These are phyloP conservation scores for Apogon hyalosoma DNA, from an alignment of 2,797 vertebrate species.

Conservation along the genomic window DNA sequence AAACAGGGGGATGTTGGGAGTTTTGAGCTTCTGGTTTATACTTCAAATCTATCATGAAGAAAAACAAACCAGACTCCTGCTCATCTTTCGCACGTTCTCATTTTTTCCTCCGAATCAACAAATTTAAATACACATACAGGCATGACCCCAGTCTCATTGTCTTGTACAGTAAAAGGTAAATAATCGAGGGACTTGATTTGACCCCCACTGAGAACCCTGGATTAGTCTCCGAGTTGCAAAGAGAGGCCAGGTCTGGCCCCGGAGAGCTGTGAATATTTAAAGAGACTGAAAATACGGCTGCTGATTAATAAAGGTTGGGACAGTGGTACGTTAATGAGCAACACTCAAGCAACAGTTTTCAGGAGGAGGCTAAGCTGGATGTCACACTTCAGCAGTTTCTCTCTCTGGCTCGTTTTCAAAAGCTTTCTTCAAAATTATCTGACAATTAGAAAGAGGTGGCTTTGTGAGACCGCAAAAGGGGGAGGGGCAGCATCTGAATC, in stretches of 20 bases:
- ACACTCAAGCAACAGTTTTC: slow-evolving; percentile 58
- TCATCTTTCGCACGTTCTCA: no score
- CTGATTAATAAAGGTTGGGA: slow-evolving; percentile 75
- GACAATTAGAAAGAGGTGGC: slow-evolving; percentile 49
- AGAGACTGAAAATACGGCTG: slow-evolving; percentile 70
- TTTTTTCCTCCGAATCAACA: no score
- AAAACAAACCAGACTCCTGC: no score
- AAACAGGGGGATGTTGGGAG: no score
- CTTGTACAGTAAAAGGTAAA: slow-evolving; percentile 54
- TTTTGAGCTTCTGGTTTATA: no score
- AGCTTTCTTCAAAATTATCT: slow-evolving; percentile 28
- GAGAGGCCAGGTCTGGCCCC: slow-evolving; percentile 56
- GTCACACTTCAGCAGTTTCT: slow-evolving; percentile 40
- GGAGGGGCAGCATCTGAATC: slow-evolving; percentile 33
- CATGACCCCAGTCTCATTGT: slow-evolving; percentile 2
- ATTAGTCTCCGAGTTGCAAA: slow-evolving; percentile 59
- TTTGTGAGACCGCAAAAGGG: slow-evolving; percentile 22
- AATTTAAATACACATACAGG: slow-evolving; percentile 4
- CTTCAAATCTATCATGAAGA: no score
- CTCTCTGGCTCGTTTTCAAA: slow-evolving; percentile 13
- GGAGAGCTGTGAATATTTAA: slow-evolving; percentile 82
- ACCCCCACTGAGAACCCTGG: slow-evolving; percentile 66
- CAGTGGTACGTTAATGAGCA: slow-evolving; percentile 54
- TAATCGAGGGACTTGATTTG: slow-evolving; percentile 61
- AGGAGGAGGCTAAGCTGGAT: slow-evolving; percentile 11